Base-by-base conservation (phyloP, 2,888 invertebrate species). In the Exocentrus adspersus region DNA sequence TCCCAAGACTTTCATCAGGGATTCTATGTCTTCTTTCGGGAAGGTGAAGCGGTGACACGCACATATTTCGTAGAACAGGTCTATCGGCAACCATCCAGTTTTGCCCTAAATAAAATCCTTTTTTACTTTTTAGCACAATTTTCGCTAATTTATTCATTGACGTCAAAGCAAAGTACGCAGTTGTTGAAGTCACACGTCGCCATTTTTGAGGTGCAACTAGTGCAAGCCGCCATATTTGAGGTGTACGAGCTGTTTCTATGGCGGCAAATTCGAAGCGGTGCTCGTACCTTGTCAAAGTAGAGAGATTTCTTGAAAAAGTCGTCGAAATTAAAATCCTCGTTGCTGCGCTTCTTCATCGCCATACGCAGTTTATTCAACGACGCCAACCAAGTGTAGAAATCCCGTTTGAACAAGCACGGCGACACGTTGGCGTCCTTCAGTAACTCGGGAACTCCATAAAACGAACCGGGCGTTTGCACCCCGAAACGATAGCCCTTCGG, bases 11-110 rank as follows among this genome's bases (percentile, higher is more conserved):
- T 76, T 75, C 24, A 87, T 75, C 9, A 88, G 75, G 0, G 84
- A 84, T 72, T 86, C 85, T n/a, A 87, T 80, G 16, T 85, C 76
- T 19, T 73, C 62, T n/a, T 83, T 80, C 64, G 86, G 82, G 72
- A 86, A 85, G 65, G 82, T 78, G 43, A 87, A 81, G 0, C 82
- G 71, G 65, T 83, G 81, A 32, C 80, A 79, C 2, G 74, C 79
- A 71, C 86, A 86, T 65, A 82, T 76, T 9, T 82, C 69, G 69
- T 86, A 85, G 10, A 87, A 82, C 1, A 77, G 68, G 3, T 81
- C 74, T 67, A 85, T 83, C 1, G 81, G 80, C 1, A 87, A 74
- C 84, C 84, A 86, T 7, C 84, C 85, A 3, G 79, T 79, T 62
- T 82, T 82, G 9, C 83, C 81, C 76, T 80, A 56, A 21, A 53